These are phyloP conservation scores for Dascillus cervinus DNA, from an alignment of 2,888 invertebrate genomes.

Conservation along the genomic window DNA sequence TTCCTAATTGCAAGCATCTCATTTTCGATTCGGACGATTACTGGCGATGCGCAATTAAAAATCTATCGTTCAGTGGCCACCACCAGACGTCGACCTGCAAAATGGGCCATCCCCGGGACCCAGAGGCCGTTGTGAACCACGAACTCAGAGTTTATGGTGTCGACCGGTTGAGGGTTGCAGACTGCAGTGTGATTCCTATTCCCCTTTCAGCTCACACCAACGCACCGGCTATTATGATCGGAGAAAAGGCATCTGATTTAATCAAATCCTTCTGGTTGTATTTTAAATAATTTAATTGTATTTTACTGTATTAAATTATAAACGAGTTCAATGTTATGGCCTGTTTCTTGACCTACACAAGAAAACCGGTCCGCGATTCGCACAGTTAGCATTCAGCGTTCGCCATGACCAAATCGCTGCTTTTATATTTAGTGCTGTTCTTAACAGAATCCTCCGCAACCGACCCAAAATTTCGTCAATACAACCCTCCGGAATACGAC, in stretches of 20 bases:
- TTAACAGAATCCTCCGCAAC: no score
- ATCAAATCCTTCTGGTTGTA: background rate
- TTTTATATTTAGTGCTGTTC: no score
- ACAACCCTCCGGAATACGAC: no score
- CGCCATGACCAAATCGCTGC: no score
- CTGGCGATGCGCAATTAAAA: constrained; percentile 58
- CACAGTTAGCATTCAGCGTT: no score
- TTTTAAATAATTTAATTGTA: no score
- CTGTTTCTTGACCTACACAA: no score
- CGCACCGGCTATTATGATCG: constrained; percentile 1
- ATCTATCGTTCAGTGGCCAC: constrained; percentile 55
- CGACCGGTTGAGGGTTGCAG: background rate
- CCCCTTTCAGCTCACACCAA: background rate
- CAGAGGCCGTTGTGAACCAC: constrained; percentile 49
- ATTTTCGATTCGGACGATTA: constrained; percentile 53
- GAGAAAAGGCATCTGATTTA: background rate
- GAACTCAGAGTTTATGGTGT: constrained; percentile 47
- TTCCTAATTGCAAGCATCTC: constrained; percentile 48
- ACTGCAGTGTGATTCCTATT: background rate
- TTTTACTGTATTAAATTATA: no score
- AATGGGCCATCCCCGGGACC: constrained; percentile 52
- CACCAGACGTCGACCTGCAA: constrained; percentile 63
- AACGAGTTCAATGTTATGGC: no score
- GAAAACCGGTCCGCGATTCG: no score
- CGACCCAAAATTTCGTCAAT: no score